Base-by-base conservation (phyloP, 2,113 vertebrate species). In the Atlantisia rogersi region DNA sequence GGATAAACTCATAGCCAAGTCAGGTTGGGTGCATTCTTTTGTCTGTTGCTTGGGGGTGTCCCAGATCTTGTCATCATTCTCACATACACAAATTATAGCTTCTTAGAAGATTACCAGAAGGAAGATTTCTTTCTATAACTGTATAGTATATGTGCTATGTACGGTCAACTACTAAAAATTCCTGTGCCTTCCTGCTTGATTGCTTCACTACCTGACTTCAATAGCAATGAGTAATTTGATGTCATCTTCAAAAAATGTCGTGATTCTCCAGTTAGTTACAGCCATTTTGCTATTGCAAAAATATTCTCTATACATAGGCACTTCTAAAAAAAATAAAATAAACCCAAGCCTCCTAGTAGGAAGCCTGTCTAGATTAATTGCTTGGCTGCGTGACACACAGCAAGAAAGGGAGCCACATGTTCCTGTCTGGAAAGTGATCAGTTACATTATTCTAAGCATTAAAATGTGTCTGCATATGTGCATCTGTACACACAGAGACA, bases 381-480 rank as follows among this genome's bases (percentile, higher is more conserved):
- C 91, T 91, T 92, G 84, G 81, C 94, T 92, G 89, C n/a, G 9
- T 95, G 91, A 96, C 84, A 90, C 81, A 22, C 81, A 92, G 74
- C 44, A 82, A 95, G 96, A 76, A 94, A 97, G 91, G 81, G 74
- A 95, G 93, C 93, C 96, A 96, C 89, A 87, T 95, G 94, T 95
- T 95, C 62, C 86, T 84, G 70, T 50, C 89, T 96, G 96, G 95
- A 95, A 97, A 97, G 91, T 91, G 89, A 96, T 96, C 94, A 97
- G 89, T 95, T 95, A 68, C 77, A 73, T 95, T 95, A 91, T 82
- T 94, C 84, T 85, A 76, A 91, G 90, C 63, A 79, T 82, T 85
- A 76, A 95, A 95, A 91, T 92, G 89, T 82, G 65, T 91, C 86
- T 14, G n/a, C 78, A 48, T 95, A 91, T 2, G 15, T 84, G 69